phyloP scores from a whole-genome alignment of 1,140 invertebrate genomes.

The Orchesella cincta region DNA sequence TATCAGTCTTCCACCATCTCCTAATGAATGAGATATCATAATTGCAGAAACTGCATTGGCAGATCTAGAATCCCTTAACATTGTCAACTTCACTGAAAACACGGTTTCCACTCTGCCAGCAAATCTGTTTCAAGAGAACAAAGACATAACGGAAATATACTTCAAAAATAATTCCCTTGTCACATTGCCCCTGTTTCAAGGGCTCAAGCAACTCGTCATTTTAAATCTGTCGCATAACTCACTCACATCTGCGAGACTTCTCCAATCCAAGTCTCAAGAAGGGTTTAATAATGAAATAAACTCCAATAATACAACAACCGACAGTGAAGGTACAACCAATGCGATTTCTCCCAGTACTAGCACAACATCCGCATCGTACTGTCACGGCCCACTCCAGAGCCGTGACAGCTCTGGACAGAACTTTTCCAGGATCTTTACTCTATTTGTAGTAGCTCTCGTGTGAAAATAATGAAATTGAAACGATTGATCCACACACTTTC shows the following conservation, averaged over 20 bases:
- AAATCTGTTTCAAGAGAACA: constrained; percentile 75
- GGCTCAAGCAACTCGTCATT: constrained; percentile 78
- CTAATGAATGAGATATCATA: constrained; percentile 85
- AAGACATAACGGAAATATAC: constrained; percentile 79
- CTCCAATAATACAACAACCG: too few relatives aligned
- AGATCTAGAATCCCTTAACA: constrained; percentile 74
- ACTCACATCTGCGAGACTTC: constrained; percentile 75
- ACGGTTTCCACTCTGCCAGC: constrained; percentile 83
- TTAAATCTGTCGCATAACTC: constrained; percentile 85
- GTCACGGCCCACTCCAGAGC: constrained; percentile 72
- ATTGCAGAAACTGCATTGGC: constrained; percentile 77
- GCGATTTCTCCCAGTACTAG: background rate
- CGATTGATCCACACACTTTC: constrained; percentile 76
- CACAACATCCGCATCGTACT: constrained; percentile 69
- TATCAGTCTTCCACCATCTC: too few relatives aligned
- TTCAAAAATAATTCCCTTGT: constrained; percentile 87
- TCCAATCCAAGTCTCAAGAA: constrained; percentile 59
- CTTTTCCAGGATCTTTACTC: constrained; percentile 79
- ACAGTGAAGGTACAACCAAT: constrained; percentile 52
- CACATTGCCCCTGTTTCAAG: constrained; percentile 75
- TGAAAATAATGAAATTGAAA: constrained; percentile 75
- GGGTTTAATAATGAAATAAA: constrained; percentile 51
- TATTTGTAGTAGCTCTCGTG: constrained; percentile 79
- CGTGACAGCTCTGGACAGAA: too few relatives aligned
- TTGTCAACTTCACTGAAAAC: constrained; percentile 82